These are phyloP conservation scores for Luidia sarsii DNA, from an alignment of 53 echinoderm and acorn worm genomes.

Conservation along the genomic window DNA sequence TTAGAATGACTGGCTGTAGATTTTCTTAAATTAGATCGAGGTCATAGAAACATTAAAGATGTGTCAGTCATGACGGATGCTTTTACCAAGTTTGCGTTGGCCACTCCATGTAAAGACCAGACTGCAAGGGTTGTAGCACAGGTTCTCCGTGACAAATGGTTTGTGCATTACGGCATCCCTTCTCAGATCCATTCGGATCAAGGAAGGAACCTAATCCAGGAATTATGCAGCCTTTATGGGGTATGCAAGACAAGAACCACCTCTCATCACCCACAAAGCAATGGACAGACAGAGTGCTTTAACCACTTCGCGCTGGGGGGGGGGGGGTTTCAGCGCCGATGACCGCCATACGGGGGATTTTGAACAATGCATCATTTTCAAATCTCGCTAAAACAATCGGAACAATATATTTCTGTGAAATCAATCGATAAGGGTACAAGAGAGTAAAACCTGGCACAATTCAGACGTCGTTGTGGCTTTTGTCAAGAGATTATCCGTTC, in stretches of 20 bases:
- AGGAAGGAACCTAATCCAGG: constrained; percentile 61
- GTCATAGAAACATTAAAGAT: constrained; percentile 48
- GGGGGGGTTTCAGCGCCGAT: too few species aligned
- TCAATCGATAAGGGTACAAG: too few species aligned
- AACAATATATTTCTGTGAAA: too few species aligned
- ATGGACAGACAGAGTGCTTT: too few species aligned
- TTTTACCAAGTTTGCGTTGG: constrained; percentile 71
- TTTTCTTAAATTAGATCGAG: constrained; percentile 53
- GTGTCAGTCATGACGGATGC: constrained; percentile 66
- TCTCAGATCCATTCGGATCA: constrained; percentile 73
- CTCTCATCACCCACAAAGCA: constrained; percentile 53
- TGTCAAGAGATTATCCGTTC: too few species aligned
- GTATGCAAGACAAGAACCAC: constrained; percentile 39
- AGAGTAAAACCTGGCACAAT: too few species aligned
- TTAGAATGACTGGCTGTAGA: constrained; percentile 65
- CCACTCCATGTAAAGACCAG: constrained; percentile 64
- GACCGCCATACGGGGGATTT: too few species aligned
- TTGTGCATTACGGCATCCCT: constrained; percentile 73
- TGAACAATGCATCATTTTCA: too few species aligned
- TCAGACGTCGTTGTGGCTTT: too few species aligned
- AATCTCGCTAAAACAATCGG: too few species aligned
- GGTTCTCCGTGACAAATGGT: constrained; percentile 66
- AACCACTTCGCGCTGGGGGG: too few species aligned
- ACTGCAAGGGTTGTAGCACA: constrained; percentile 65
- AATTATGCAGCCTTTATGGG: constrained; percentile 43